Conservation (phyloP, 2,888 invertebrate genomes). For the Cephus nigrinus region DNA sequence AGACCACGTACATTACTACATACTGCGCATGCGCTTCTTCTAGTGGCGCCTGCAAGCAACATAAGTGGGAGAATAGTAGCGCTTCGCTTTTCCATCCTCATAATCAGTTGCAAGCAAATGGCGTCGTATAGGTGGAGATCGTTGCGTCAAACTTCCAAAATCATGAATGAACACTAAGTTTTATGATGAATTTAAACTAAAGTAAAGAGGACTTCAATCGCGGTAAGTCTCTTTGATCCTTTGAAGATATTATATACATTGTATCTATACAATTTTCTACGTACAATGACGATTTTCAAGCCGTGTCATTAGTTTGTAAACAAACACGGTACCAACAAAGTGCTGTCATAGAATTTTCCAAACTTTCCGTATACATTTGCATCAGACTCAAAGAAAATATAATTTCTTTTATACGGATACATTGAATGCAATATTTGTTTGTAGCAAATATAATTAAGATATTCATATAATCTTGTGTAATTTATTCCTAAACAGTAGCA, state of each 20-base stretch:
- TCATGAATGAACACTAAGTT: conserved; percentile 66
- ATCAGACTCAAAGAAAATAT: background rate
- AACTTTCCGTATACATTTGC: background rate
- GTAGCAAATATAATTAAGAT: background rate
- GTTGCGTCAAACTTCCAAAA: conserved; percentile 63
- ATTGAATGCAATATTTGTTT: background rate
- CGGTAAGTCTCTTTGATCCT: conserved; percentile 45
- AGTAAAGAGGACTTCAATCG: conserved; percentile 33
- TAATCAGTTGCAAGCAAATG: conserved; percentile 65
- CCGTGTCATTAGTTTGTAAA: conserved; percentile 55
- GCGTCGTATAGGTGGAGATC: conserved; percentile 67
- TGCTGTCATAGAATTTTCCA: conserved; percentile 35
- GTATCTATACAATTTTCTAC: conserved; percentile 4
- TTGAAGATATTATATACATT: conserved; percentile 13
- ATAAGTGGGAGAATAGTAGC: too few relatives aligned
- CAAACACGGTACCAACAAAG: conserved; percentile 49
- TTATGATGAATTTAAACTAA: conserved; percentile 46
- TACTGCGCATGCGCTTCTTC: too few relatives aligned
- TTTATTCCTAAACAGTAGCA: background rate
- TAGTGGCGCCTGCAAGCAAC: too few relatives aligned
- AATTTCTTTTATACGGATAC: background rate
- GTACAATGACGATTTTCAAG: conserved; percentile 29
- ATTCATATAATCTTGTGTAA: background rate
- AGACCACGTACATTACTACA: too few relatives aligned
- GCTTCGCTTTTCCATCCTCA: too few relatives aligned